These are phyloP conservation scores for Ophiothrix spiculata DNA, from an alignment of 35 echinoderm and acorn worm genomes.

Conservation along the genomic window DNA sequence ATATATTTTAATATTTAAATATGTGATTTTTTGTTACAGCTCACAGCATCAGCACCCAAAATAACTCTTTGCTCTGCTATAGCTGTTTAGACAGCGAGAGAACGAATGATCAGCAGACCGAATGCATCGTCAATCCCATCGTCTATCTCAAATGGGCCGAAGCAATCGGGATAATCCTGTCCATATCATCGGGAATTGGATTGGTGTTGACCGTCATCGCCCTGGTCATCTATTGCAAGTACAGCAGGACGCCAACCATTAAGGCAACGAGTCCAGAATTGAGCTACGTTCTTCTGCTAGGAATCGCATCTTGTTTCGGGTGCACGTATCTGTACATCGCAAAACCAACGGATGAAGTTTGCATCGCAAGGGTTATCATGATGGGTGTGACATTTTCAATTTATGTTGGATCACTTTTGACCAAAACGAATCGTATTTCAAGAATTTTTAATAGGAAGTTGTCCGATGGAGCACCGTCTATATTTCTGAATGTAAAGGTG, in stretches of 20 bases:
- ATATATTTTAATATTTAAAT: too few species aligned
- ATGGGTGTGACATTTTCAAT: conserved; percentile 67
- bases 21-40: conserved; percentile 40
- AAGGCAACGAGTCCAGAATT: conserved; percentile 95
- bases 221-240: conserved; percentile 51
- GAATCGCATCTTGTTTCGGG: conserved; percentile 41
- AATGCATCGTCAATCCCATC: conserved; percentile 49
- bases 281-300: conserved; percentile 69
- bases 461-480: conserved; percentile 80
- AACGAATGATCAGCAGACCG: conserved; percentile 39
- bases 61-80: conserved; percentile 42
- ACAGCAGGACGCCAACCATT: conserved; percentile 66
- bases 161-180: conserved; percentile 32
- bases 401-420: conserved; percentile 70
- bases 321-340: conserved; percentile 52
- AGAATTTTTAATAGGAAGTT: conserved; percentile 95
- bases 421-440: conserved; percentile 94
- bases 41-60: conserved; percentile 33
- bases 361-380: conserved; percentile 47
- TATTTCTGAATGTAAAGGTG: conserved; percentile 90
- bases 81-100: conserved; percentile 41
- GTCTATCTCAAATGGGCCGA: conserved; percentile 46
- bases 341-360: conserved; percentile 64
- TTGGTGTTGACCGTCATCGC: conserved; percentile 22
- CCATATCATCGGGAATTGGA: conserved; percentile 31